These are phyloP conservation scores for Schizothorax lantsangensis DNA, from an alignment of 2,797 vertebrate genomes.

Conservation along the genomic window DNA sequence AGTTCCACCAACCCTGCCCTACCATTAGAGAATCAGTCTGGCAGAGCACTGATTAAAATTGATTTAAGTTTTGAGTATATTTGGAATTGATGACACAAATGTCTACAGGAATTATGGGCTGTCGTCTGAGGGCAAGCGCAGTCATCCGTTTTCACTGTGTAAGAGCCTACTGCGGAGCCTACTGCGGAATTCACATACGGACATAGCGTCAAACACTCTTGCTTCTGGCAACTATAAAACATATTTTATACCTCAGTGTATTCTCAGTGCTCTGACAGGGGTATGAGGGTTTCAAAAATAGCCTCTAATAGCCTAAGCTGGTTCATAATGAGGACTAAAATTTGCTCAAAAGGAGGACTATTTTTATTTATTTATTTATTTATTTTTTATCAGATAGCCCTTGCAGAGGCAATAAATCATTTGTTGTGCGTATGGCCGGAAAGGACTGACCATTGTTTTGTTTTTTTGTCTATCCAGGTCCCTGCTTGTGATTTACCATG, in stretches of 20 bases:
- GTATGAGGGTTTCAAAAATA: slow-evolving; percentile 19
- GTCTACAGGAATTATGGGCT: slow-evolving; percentile 71
- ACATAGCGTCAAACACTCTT: slow-evolving; percentile 48
- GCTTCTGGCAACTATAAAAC: slow-evolving; percentile 55
- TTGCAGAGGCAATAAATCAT: slow-evolving; percentile 24
- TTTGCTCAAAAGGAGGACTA: slow-evolving; percentile 13
- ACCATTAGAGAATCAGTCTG: slow-evolving; percentile 61
- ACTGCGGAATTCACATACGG: slow-evolving; percentile 60
- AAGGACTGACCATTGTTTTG: slow-evolving; percentile 28
- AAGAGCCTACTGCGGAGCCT: slow-evolving; percentile 62
- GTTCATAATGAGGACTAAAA: slow-evolving; percentile 4
- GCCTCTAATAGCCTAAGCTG: background rate
- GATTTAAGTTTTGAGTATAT: slow-evolving; percentile 71
- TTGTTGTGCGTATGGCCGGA: slow-evolving; percentile 3
- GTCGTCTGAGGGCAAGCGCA: slow-evolving; percentile 64
- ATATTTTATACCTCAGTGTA: slow-evolving; percentile 48
- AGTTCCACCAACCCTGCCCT: slow-evolving; percentile 37
- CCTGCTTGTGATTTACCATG: slow-evolving; percentile 89
- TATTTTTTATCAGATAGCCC: background rate
- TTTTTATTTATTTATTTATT: background rate
- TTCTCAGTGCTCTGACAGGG: slow-evolving; percentile 34
- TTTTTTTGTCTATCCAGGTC: slow-evolving; percentile 73
- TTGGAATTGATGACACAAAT: slow-evolving; percentile 75
- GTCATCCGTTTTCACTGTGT: slow-evolving; percentile 65
- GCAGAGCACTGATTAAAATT: slow-evolving; percentile 71